Evolutionary conservation across 2,888 invertebrate species (phyloP).

Genomic region (Cyaniris semiargus): DNA sequence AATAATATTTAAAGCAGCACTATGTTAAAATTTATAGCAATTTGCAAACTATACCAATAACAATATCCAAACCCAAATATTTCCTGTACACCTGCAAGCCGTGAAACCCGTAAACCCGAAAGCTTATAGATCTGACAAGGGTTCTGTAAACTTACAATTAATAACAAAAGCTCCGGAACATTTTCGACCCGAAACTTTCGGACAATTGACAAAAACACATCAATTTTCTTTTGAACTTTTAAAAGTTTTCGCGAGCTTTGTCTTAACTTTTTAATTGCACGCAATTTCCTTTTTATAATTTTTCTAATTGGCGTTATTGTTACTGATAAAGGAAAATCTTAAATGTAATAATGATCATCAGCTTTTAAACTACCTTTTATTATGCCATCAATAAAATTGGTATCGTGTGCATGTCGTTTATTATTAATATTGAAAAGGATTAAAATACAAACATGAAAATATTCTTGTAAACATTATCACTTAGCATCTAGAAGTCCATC

Average conservation of each 20-base stretch:
- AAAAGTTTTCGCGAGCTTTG: conserved; percentile 7
- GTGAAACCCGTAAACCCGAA: not conserved
- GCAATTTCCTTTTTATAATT: not conserved
- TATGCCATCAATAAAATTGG: too few relatives aligned
- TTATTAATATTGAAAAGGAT: too few relatives aligned
- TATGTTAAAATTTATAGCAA: not conserved
- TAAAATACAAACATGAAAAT: too few relatives aligned
- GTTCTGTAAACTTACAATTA: conserved; percentile 9
- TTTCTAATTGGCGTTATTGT: not conserved
- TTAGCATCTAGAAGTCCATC: too few relatives aligned
- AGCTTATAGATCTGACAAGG: not conserved
- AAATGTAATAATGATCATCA: not conserved
- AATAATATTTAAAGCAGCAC: not conserved
- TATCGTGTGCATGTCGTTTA: too few relatives aligned
- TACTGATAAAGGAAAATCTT: not conserved
- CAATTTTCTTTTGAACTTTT: conserved; percentile 2
- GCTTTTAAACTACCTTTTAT: too few relatives aligned
- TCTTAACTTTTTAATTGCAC: not conserved
- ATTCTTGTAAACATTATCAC: too few relatives aligned
- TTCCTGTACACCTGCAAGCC: conserved; percentile 1
- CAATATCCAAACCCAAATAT: not conserved
- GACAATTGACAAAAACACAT: conserved; percentile 11
- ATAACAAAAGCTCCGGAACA: conserved; percentile 22
- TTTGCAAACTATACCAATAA: not conserved
- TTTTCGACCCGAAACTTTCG: conserved; percentile 24